Percentiles rank a stretch among this genome's conserved stretches.
phyloP scores from a whole-genome alignment of 2,113 vertebrate species.

The Acanthisitta chloris region DNA sequence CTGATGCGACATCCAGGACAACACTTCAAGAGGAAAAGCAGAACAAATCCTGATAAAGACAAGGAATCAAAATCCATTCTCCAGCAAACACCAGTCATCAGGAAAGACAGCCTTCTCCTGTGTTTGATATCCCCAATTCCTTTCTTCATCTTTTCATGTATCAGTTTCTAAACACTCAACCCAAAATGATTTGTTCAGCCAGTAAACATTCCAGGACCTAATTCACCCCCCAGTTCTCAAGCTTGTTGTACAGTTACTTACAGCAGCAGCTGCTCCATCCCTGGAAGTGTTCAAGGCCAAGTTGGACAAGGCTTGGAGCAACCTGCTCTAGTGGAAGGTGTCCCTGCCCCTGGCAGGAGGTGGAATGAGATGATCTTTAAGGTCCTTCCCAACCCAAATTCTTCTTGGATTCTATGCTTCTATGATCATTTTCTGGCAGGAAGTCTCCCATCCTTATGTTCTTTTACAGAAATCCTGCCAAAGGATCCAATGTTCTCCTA shows the following conservation, averaged over 20 bases:
- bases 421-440: background rate
- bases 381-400: background rate
- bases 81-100: background rate
- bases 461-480: background rate
- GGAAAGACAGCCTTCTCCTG: background rate
- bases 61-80: background rate
- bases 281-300: background rate
- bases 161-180: background rate
- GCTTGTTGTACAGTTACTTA: background rate
- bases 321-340: rapidly evolving
- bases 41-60: background rate
- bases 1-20: rapidly evolving
- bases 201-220: background rate
- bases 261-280: background rate
- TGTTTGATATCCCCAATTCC: rapidly evolving
- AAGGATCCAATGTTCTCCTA: background rate
- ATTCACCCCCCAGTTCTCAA: background rate
- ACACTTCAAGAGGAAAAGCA: background rate
- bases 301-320: background rate
- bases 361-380: background rate
- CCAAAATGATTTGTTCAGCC: background rate
- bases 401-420: background rate
- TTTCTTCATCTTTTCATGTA: background rate
- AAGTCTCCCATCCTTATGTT: background rate
- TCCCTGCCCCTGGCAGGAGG: background rate